Conservation (phyloP, 2,797 vertebrate species). For the Xyrichtys novacula region DNA sequence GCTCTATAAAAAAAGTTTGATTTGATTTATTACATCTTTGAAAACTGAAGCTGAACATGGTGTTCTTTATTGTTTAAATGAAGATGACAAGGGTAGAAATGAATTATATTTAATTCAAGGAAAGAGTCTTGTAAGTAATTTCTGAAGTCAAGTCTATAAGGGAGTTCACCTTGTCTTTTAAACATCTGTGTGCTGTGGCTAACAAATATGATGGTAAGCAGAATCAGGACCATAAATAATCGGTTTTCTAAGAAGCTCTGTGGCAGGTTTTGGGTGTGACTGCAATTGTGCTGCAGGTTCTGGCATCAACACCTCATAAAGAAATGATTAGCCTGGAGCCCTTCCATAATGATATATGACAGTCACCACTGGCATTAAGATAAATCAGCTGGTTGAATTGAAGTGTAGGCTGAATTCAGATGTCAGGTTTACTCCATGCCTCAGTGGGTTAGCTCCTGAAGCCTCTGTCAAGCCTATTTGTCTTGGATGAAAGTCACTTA, state of each 20-base stretch:
- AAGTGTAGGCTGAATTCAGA: neutral
- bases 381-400: constrained; percentile 16
- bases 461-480: neutral
- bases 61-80: no score
- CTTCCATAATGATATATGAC: neutral
- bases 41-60: no score
- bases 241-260: neutral
- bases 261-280: constrained; percentile 21
- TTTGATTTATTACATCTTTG: no score
- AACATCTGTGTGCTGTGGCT: neutral
- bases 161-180: neutral
- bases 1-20: no score
- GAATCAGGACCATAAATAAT: neutral
- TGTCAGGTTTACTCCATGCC: neutral
- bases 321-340: constrained; percentile 5
- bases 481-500: neutral
- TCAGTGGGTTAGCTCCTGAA: neutral
- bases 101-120: neutral
- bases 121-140: neutral
- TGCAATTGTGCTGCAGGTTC: constrained; percentile 19
- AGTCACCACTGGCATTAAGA: constrained; percentile 24
- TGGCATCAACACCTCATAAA: constrained; percentile 16
- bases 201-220: neutral
- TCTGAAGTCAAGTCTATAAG: neutral
- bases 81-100: neutral